Evolutionary conservation across 2,113 vertebrate genomes (phyloP), one percentile per base, ranked within the genome.

Genomic region (Chaenocephalus aceratus): DNA sequence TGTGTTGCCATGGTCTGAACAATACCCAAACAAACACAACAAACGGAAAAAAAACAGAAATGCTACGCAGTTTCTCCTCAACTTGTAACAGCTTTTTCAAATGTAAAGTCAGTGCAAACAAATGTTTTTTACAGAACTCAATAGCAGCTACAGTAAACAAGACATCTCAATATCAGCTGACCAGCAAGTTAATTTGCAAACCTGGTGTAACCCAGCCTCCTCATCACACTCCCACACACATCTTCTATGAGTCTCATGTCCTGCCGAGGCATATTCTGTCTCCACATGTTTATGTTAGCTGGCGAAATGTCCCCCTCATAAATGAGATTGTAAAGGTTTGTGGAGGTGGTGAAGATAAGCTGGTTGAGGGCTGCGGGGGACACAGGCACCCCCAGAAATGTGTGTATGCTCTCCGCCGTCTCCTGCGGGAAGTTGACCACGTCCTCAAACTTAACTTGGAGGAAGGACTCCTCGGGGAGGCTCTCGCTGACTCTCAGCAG

Each of bases 231-330:
- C 87, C 93, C 95, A 89, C 98, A 99, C 16, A 97, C 95, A 68
- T 95, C 95, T 87, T 99, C 98, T 66, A 99, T 95, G 65, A 91
- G 79, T 80, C 92, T 93, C 88, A 98, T 92, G 81, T 98, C 97
- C 82, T 95, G 95, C 41, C 45, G 92, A 54, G 96, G 94, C 96
- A 99, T 95, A 48, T 95, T 96, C 41, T 94, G 90, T 82, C 95
- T 96, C 98, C 98, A 99, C 52, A 87, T 60, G 79, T 97, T 91
- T 72, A 96, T 96, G 78, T 89, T 96, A 56, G 92, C 93, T 48
- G 96, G 95, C 69, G 97, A 98, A 81, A 99, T 96, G 84, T 98
- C 96, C 14, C 97, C 97, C 85, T 99, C 98, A 5, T 98, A 97
- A 90, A 97, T 96, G 36, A 99, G 96, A 84, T 96, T 98, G 91